Evolutionary conservation across 1,140 invertebrate species (phyloP).

Genomic region (Platyscapa corneri): DNA sequence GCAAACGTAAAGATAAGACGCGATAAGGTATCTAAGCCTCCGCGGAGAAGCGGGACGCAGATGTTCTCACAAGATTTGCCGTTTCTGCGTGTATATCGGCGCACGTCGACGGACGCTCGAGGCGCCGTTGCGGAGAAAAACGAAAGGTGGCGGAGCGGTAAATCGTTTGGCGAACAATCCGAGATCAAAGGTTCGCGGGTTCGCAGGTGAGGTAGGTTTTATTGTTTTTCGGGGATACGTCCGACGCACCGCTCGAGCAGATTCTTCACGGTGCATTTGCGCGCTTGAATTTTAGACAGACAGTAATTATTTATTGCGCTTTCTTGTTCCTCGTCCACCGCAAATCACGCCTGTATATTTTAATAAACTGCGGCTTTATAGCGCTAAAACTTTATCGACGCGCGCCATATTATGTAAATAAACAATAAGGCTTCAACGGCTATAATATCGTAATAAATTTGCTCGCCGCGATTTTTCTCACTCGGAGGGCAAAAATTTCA

Average conservation of each 20-base stretch:
- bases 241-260: background rate
- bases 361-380: background rate
- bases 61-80: background rate
- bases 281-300: background rate
- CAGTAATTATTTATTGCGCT: slow-evolving; percentile 7
- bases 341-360: background rate
- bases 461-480: background rate
- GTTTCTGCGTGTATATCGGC: background rate
- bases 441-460: background rate
- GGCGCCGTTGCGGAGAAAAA: background rate
- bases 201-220: slow-evolving; percentile 5
- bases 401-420: background rate
- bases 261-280: background rate
- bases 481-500: too few relatives aligned
- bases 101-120: background rate
- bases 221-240: background rate
- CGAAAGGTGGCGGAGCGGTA: background rate
- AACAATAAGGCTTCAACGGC: background rate
- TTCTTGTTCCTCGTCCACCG: background rate
- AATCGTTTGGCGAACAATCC: background rate
- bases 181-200: background rate
- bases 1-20: background rate
- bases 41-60: background rate
- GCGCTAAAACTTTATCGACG: background rate
- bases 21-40: background rate